Conservation (phyloP, 2,113 vertebrate species). For the Myocastor coypus region DNA sequence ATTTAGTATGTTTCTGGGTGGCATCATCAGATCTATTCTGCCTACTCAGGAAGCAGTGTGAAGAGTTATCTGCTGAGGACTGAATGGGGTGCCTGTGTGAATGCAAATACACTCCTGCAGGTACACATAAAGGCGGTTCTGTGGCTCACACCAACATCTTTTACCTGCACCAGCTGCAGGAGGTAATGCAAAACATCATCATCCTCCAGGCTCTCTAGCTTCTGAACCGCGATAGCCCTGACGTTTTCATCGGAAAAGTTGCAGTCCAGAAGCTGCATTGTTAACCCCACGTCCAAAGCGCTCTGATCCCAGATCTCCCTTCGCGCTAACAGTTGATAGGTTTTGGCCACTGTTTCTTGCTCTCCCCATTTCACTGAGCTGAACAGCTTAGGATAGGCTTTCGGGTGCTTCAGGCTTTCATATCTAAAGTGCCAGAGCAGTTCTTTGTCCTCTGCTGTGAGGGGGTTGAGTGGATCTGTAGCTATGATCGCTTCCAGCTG, state of each 20-base stretch:
- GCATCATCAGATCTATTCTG: slow-evolving; percentile 32
- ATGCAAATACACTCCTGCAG: slow-evolving; percentile 69
- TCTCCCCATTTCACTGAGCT: slow-evolving; percentile 97
- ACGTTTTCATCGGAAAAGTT: slow-evolving; percentile 97
- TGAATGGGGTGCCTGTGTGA: slow-evolving; percentile 9
- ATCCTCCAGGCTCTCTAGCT: slow-evolving; percentile 95
- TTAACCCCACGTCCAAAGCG: slow-evolving; percentile 94
- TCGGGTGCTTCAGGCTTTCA: slow-evolving; percentile 95
- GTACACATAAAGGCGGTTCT: neutral
- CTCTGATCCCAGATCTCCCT: slow-evolving; percentile 95
- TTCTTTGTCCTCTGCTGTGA: slow-evolving; percentile 97
- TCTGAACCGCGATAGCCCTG: slow-evolving; percentile 96
- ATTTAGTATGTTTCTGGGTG: slow-evolving; percentile 35
- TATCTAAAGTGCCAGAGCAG: slow-evolving; percentile 98
- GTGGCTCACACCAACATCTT: neutral
- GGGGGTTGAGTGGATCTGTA: slow-evolving; percentile 95
- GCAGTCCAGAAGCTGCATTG: slow-evolving; percentile 97
- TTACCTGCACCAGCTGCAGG: slow-evolving; percentile 97
- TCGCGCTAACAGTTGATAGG: slow-evolving; percentile 93
- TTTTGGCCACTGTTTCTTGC: slow-evolving; percentile 94
- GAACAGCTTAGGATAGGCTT: slow-evolving; percentile 97
- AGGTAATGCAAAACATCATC: slow-evolving; percentile 97
- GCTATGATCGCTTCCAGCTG: slow-evolving; percentile 96
- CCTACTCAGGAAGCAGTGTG: slow-evolving; percentile 17
- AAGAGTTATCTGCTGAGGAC: neutral